A percentile compares a stretch with the other conserved stretches of the same genome.
These are phyloP conservation scores for Dolichomitus sp. DNA, from an alignment of 2,888 invertebrate genomes.

Conservation along the genomic window DNA sequence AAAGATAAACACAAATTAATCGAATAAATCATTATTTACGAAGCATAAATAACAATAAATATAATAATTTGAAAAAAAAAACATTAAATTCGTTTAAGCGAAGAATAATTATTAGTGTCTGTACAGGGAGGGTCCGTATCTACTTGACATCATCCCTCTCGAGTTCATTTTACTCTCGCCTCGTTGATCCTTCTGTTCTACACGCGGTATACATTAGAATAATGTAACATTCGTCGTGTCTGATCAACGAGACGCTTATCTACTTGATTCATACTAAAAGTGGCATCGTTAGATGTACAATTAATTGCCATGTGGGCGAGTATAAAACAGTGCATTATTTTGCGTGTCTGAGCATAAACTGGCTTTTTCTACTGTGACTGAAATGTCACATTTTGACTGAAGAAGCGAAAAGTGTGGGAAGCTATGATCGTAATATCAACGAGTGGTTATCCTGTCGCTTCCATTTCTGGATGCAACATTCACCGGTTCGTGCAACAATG, in stretches of 20 bases:
- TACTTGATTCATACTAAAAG: background rate
- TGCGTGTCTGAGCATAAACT: background rate
- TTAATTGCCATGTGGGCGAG: background rate
- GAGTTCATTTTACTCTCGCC: background rate
- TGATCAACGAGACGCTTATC: constrained; percentile 1
- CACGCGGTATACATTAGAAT: background rate
- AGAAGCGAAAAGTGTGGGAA: constrained; percentile 5
- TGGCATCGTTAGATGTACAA: background rate
- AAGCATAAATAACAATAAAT: background rate
- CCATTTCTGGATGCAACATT: background rate
- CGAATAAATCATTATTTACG: background rate
- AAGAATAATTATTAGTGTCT: background rate
- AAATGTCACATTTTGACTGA: background rate
- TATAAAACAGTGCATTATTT: background rate
- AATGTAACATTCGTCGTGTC: background rate
- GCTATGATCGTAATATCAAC: constrained; percentile 17
- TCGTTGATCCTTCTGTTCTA: background rate
- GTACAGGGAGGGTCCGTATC: background rate
- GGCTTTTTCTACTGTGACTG: background rate
- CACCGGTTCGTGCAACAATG: background rate
- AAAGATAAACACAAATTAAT: constrained; percentile 16
- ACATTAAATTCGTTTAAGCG: background rate
- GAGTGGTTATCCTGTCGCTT: constrained; percentile 13
- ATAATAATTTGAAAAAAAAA: background rate
- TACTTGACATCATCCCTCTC: background rate